Base-by-base conservation (phyloP, 2,888 invertebrate species). In the Baronia brevicornis region DNA sequence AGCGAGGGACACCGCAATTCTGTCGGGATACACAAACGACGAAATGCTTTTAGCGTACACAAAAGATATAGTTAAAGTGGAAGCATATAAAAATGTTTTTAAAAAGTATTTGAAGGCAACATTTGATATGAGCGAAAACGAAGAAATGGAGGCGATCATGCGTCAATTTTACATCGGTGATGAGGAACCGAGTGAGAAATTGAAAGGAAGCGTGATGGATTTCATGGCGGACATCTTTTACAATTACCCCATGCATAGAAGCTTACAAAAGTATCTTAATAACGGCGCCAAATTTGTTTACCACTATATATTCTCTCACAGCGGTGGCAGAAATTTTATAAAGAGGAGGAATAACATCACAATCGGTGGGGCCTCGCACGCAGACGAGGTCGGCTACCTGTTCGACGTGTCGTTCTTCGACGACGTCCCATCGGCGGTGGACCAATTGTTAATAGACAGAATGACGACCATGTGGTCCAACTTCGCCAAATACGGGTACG, bases 301-400 rank as follows among this genome's bases (percentile, higher is more conserved):
- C n/a, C n/a, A n/a, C n/a, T n/a, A n/a, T n/a, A n/a, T n/a, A n/a
- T n/a, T n/a, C n/a, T n/a, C n/a, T n/a, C n/a, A n/a, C n/a, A n/a
- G n/a, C n/a, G n/a, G n/a, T n/a, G n/a, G n/a, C n/a, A n/a, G n/a
- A n/a, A n/a, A n/a, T n/a, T n/a, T n/a, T n/a, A n/a, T n/a, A n/a
- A n/a, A n/a, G n/a, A n/a, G n/a, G n/a, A n/a, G n/a, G n/a, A n/a
- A n/a, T n/a, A n/a, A n/a, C n/a, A n/a, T n/a, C n/a, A n/a, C n/a
- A n/a, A 45, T 66, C 60, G 0, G 69, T 67, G 69, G 62, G 0
- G 71, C 69, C 4, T 52, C 52, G 0, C 74, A 75, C 41, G 55
- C 55, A 2, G 56, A 60, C 3, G 73, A 71, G 31, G 42, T 73
- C 1, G 44, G 51, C 14, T 74, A 68, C 39, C 41, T n/a, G n/a